Conservation (phyloP, 2,888 invertebrate species). For the Dasysyrphus tricinctus region DNA sequence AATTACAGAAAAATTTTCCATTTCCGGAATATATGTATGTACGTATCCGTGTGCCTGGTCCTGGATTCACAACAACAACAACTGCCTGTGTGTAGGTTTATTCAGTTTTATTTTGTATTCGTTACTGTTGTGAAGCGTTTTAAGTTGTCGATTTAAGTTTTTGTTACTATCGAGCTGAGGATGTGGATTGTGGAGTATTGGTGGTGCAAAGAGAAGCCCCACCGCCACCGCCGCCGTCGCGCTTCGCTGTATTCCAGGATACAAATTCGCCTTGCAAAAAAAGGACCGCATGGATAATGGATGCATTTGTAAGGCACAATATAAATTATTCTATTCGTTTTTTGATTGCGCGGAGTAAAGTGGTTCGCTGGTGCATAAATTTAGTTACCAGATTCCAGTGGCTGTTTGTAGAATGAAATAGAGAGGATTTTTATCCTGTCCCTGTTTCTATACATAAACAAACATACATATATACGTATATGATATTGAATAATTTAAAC, state of each 20-base stretch:
- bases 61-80: slow-evolving; percentile 1
- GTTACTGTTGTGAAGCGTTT: slow-evolving; percentile 46
- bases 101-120: slow-evolving; percentile 39
- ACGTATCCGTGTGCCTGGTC: slow-evolving; percentile 11
- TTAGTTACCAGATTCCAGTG: slow-evolving; percentile 65
- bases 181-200: background rate
- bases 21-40: slow-evolving; percentile 40
- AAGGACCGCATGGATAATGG: slow-evolving; percentile 32
- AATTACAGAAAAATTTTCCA: slow-evolving; percentile 68
- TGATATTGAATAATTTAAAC: slow-evolving; percentile 38
- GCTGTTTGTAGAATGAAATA: slow-evolving; percentile 58
- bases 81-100: slow-evolving; percentile 14
- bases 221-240: too few relatives aligned
- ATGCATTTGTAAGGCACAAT: slow-evolving; percentile 63
- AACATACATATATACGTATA: background rate
- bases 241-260: background rate
- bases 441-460: background rate
- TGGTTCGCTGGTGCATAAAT: slow-evolving; percentile 72
- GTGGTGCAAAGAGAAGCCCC: background rate
- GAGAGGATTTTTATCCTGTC: slow-evolving; percentile 38
- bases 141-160: slow-evolving; percentile 72
- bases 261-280: slow-evolving; percentile 44
- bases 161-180: slow-evolving; percentile 19
- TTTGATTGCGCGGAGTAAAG: slow-evolving; percentile 56
- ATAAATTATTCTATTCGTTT: slow-evolving; percentile 66